Conservation (phyloP, 2,888 invertebrate species). For the Plagiodera versicolora region DNA sequence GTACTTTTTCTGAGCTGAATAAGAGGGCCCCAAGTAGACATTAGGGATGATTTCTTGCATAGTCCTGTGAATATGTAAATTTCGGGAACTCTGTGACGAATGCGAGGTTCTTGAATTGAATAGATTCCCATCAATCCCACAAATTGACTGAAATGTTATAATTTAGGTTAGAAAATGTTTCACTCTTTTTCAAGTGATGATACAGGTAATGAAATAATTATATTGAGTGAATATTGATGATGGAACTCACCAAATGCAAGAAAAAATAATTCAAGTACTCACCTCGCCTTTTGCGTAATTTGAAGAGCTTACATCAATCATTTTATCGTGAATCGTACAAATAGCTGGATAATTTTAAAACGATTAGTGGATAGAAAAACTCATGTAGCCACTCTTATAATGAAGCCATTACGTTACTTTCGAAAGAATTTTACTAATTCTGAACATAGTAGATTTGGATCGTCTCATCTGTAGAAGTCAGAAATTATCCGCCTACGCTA, state of each 20-base stretch:
- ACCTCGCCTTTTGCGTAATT: constrained; percentile 40
- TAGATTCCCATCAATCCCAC: constrained; percentile 19
- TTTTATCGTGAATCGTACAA: constrained; percentile 18
- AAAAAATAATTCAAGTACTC: constrained; percentile 16
- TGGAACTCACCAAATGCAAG: background rate
- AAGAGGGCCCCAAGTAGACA: constrained; percentile 67
- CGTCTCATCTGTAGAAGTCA: too few relatives aligned
- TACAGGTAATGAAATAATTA: too few relatives aligned
- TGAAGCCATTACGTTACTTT: too few relatives aligned
- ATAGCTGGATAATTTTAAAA: background rate
- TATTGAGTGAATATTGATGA: too few relatives aligned
- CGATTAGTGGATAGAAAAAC: too few relatives aligned
- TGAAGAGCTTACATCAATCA: constrained; percentile 37
- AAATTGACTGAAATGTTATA: constrained; percentile 15
- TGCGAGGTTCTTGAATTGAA: constrained; percentile 17
- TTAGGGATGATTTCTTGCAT: constrained; percentile 69
- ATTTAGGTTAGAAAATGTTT: background rate
- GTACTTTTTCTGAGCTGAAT: constrained; percentile 62
- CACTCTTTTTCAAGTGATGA: too few relatives aligned
- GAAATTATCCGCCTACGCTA: too few relatives aligned
- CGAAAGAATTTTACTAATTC: too few relatives aligned
- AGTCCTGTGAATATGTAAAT: constrained; percentile 33
- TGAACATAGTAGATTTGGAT: too few relatives aligned
- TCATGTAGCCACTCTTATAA: too few relatives aligned
- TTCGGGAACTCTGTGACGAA: constrained; percentile 16